Evolutionary conservation across 2,797 vertebrate genomes (phyloP), one percentile per base, ranked within the genome.

Genomic region (Danio aesculapii): DNA sequence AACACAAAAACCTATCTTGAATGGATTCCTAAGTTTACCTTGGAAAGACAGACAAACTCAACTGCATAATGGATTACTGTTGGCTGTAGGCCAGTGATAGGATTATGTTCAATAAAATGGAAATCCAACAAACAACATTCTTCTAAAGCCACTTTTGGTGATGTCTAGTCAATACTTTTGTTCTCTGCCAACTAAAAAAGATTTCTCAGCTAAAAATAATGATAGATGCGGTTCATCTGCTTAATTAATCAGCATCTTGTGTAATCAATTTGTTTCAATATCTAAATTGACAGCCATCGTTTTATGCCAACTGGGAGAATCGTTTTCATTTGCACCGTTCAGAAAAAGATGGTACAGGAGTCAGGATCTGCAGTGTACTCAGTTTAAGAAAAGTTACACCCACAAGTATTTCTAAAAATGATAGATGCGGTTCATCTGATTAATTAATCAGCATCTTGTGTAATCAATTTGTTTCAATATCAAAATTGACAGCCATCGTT

Each of bases 381-480:
- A 41, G 44, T 11, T 77, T 75, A 91, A 91, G 75, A 89, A 93
- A 91, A 86, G 86, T 86, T 92, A 90, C 93, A 84, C 90, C 90
- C 90, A 86, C 91, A 91, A 95, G 87, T 98, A 99, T 99, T 99
- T 99, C 30, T 30, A 46, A 21, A 43, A 73, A 3, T 4, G 0
- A 59, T 16, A 58, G 12, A 46, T 30, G 13, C 21, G 13, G 19
- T 73, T 59, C 0, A 44, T 73, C 19, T 47, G 0, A 7, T 57
- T 57, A 0, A 72, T 67, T 49, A 68, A 10, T 68, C 12, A 49
- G 44, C 19, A 61, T 61, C 6, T 50, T n/a, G 13, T 21, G 17
- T 49, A 30, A 47, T 61, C 13, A 39, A 39, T 61, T 62, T 74
- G 6, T 14, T 39, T 62, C 10, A 4, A 6, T 19, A 17, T 47